phyloP scores from a whole-genome alignment of 2,113 vertebrate genomes.

The Prolemur simus region DNA sequence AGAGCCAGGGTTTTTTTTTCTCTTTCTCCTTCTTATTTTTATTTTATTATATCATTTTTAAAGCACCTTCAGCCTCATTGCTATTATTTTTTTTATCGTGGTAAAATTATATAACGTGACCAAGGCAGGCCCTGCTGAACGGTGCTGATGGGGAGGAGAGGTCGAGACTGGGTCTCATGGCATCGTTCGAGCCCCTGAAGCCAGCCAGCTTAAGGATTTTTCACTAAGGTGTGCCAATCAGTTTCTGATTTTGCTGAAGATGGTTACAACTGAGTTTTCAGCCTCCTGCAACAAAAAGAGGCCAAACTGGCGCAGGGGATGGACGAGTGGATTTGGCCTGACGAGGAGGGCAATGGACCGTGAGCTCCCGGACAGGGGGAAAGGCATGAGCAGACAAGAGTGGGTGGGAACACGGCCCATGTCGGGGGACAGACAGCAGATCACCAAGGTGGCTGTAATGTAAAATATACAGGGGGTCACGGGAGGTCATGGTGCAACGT shows the following conservation, averaged over 20 bases:
- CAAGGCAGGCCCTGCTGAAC: neutral
- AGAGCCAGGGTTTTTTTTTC: neutral
- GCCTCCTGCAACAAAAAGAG: neutral
- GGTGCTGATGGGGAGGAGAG: accelerated
- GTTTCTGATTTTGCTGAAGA: neutral
- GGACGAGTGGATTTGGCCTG: neutral
- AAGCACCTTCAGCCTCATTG: neutral
- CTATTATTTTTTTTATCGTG: neutral
- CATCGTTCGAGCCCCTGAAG: neutral
- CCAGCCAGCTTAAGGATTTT: accelerated
- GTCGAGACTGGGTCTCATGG: neutral
- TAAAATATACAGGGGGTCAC: neutral
- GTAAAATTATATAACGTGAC: neutral
- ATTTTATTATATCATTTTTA: neutral
- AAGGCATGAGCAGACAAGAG: neutral
- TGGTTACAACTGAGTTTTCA: neutral
- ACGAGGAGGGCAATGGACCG: neutral
- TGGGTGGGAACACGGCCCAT: neutral
- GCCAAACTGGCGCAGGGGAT: neutral
- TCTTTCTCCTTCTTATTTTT: neutral
- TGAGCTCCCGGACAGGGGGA: neutral
- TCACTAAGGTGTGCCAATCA: neutral
- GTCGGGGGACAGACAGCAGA: neutral
- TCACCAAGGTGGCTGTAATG: neutral
- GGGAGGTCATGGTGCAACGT: neutral